phyloP scores from a whole-genome alignment of 2,888 invertebrate genomes.

The Philereme transversata region DNA sequence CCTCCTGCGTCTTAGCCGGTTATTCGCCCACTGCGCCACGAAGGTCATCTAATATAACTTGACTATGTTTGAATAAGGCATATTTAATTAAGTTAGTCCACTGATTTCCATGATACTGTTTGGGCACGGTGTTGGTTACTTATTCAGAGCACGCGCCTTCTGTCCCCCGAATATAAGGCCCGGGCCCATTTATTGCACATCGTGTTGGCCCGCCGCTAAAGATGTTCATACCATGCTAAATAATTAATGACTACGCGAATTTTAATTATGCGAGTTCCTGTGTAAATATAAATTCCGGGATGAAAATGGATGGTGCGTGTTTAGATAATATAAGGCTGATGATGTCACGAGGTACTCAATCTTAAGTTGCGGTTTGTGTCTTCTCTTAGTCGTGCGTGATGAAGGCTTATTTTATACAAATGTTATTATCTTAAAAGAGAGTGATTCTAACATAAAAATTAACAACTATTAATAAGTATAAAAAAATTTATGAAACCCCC shows the following conservation, averaged over 20 bases:
- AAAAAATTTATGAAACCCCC: no score
- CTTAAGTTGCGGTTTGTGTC: background rate
- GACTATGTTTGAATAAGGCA: background rate
- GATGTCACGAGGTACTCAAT: slow-evolving; percentile 7
- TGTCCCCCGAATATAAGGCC: slow-evolving; percentile 80
- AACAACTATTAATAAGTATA: no score
- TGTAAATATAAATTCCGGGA: slow-evolving; percentile 39
- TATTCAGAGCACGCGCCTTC: slow-evolving; percentile 77
- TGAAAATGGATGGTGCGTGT: slow-evolving; percentile 33
- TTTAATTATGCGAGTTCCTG: slow-evolving; percentile 65
- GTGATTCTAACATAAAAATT: no score
- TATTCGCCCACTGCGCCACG: no score
- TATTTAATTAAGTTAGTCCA: slow-evolving; percentile 8
- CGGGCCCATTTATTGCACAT: slow-evolving; percentile 78
- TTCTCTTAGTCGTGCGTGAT: background rate
- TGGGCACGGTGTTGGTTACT: slow-evolving; percentile 49
- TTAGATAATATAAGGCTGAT: slow-evolving; percentile 9
- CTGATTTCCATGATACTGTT: slow-evolving; percentile 6
- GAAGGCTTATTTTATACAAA: no score
- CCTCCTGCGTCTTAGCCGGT: no score
- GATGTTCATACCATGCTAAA: slow-evolving; percentile 72
- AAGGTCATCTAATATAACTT: no score
- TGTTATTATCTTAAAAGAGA: no score
- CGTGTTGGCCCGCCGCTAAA: slow-evolving; percentile 54
- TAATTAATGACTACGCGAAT: slow-evolving; percentile 75